Percentiles rank a stretch among this genome's conserved stretches.
Conservation (phyloP, 2,113 vertebrate species). For the Megaleporinus macrocephalus region DNA sequence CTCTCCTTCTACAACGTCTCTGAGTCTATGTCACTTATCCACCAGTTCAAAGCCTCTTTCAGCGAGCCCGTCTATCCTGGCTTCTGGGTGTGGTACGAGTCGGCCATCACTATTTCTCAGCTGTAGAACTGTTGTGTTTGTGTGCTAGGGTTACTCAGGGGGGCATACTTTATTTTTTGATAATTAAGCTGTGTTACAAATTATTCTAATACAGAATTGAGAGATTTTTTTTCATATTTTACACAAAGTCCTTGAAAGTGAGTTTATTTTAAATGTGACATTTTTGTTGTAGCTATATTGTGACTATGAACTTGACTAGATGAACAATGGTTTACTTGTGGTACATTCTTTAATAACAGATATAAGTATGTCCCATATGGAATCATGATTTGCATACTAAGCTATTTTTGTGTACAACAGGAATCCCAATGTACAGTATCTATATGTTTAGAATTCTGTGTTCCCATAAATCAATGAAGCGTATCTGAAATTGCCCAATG, state of each 20-base stretch:
- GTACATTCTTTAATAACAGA: background rate
- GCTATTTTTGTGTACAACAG: background rate
- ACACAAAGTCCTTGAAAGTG: background rate
- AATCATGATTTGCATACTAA: background rate
- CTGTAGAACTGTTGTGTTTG: slow-evolving; percentile 46
- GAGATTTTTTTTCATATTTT: background rate
- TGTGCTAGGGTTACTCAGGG: background rate
- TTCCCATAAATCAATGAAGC: background rate
- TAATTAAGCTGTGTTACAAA: background rate
- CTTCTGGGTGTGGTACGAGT: slow-evolving; percentile 88
- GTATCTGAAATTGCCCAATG: background rate
- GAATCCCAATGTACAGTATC: slow-evolving; percentile 5
- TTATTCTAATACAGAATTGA: background rate
- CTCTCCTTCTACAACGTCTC: slow-evolving; percentile 80
- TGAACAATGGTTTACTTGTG: background rate
- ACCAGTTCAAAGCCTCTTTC: slow-evolving; percentile 80
- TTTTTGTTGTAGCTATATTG: background rate
- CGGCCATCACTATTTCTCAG: slow-evolving; percentile 72
- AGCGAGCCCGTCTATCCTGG: slow-evolving; percentile 78
- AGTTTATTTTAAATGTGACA: slow-evolving; percentile 10
- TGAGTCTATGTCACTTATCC: slow-evolving; percentile 79
- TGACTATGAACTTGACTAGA: background rate
- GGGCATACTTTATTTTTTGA: slow-evolving; percentile 5
- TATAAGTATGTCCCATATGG: background rate
- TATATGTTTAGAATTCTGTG: background rate